Percentiles rank a stretch among this genome's conserved stretches.
phyloP scores from a whole-genome alignment of 2,888 invertebrate genomes.

The Sarcophaga caerulescens region DNA sequence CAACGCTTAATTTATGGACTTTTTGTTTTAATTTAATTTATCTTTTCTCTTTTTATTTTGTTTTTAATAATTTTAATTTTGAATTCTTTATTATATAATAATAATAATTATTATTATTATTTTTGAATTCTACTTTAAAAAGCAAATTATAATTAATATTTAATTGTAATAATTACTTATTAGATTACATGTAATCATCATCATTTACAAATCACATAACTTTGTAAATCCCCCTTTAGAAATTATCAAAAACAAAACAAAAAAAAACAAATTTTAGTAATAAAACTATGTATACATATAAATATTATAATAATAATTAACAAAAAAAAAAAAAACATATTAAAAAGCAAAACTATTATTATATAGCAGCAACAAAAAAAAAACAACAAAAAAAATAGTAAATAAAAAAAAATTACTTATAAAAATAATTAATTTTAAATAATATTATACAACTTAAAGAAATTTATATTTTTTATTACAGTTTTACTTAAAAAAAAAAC shows the following conservation, averaged over 20 bases:
- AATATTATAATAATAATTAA: neutral
- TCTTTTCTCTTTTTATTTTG: constrained; percentile 8
- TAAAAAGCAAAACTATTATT: neutral
- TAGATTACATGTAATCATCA: neutral
- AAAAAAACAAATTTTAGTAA: neutral
- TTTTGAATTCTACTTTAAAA: neutral
- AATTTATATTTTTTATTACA: too few species aligned
- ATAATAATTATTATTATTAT: too few species aligned
- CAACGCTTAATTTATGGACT: constrained; percentile 65
- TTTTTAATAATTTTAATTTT: neutral
- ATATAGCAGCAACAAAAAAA: neutral
- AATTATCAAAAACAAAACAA: constrained; percentile 10
- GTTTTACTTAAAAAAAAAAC: too few species aligned
- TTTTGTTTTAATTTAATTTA: constrained; percentile 36
- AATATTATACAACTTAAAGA: too few species aligned
- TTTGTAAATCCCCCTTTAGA: constrained; percentile 11
- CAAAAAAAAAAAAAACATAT: neutral
- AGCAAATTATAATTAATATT: constrained; percentile 64
- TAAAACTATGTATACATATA: neutral
- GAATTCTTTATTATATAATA: neutral
- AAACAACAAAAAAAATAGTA: neutral
- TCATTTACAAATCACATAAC: constrained; percentile 1
- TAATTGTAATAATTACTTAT: constrained; percentile 57
- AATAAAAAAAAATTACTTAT: too few species aligned
- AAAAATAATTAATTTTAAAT: too few species aligned